These are phyloP conservation scores for Rhabditoides inermis DNA, from an alignment of 2,888 invertebrate species.

Conservation along the genomic window DNA sequence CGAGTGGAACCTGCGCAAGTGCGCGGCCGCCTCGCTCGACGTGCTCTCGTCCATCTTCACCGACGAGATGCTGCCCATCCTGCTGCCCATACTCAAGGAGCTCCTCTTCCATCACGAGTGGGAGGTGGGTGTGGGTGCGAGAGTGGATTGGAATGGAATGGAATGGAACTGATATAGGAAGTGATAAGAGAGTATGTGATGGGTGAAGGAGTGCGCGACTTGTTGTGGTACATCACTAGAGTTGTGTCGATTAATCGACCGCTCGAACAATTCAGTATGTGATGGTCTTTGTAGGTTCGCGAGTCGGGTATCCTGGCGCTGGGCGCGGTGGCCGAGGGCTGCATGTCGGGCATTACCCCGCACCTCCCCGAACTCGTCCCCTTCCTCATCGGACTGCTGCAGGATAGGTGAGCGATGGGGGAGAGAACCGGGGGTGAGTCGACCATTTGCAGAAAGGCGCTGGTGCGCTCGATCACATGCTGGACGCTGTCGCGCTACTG, in stretches of 20 bases:
- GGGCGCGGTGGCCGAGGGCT: slow-evolving; percentile 79
- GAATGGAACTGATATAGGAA: too few relatives aligned
- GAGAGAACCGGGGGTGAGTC: neutral
- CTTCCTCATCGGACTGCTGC: slow-evolving; percentile 81
- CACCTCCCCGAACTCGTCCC: slow-evolving; percentile 92
- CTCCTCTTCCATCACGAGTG: slow-evolving; percentile 88
- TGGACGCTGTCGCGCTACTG: slow-evolving; percentile 97
- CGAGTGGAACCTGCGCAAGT: slow-evolving; percentile 86
- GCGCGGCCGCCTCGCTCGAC: slow-evolving; percentile 94
- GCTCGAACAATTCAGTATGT: too few relatives aligned
- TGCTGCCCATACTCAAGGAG: slow-evolving; percentile 90
- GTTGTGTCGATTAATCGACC: too few relatives aligned
- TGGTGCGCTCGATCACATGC: slow-evolving; percentile 79
- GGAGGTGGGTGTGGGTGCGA: slow-evolving; percentile 71
- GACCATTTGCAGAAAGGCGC: neutral
- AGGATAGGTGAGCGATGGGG: slow-evolving; percentile 55
- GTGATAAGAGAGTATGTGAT: too few relatives aligned
- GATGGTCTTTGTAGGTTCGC: slow-evolving; percentile 60
- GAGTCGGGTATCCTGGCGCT: slow-evolving; percentile 85
- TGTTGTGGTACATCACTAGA: too few relatives aligned
- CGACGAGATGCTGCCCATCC: slow-evolving; percentile 81
- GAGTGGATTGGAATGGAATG: too few relatives aligned
- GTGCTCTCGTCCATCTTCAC: slow-evolving; percentile 92
- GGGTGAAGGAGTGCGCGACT: neutral
- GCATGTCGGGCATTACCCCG: slow-evolving; percentile 90